Conservation (phyloP, 2,113 vertebrate genomes). For the Rafetus swinhoei region DNA sequence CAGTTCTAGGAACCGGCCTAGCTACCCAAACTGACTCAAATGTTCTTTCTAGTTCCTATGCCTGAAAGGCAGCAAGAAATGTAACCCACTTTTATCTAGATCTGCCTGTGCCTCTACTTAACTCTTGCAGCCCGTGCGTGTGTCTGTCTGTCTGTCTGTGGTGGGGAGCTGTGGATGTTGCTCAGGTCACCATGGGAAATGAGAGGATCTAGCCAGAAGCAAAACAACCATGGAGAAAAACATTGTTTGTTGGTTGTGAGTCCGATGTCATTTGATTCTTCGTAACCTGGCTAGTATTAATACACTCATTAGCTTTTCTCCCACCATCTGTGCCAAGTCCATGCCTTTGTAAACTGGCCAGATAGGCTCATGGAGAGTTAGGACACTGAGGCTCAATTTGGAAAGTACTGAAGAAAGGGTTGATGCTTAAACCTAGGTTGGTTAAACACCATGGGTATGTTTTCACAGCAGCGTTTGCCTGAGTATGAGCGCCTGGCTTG, state of each 20-base stretch:
- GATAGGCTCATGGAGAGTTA: neutral
- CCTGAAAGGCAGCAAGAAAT: neutral
- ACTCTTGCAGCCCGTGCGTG: neutral
- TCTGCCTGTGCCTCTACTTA: neutral
- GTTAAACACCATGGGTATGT: neutral
- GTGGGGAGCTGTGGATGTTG: rapidly evolving
- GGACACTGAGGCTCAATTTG: rapidly evolving
- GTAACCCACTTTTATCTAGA: neutral
- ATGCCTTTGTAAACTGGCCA: neutral
- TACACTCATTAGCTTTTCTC: rapidly evolving
- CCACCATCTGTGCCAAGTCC: neutral
- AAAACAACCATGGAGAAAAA: neutral
- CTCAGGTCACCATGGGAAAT: neutral
- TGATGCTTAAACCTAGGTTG: rapidly evolving
- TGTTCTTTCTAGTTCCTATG: neutral
- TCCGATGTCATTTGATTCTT: neutral
- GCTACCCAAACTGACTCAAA: neutral
- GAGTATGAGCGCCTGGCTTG: neutral
- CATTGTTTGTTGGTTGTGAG: neutral
- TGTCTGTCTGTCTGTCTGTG: rapidly evolving
- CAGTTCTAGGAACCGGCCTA: neutral
- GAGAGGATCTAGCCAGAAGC: neutral
- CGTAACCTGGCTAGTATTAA: neutral
- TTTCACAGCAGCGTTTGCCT: neutral
- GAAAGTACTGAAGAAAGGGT: neutral